phyloP scores from a whole-genome alignment of 2,888 invertebrate species.

The Agrotis segetum region DNA sequence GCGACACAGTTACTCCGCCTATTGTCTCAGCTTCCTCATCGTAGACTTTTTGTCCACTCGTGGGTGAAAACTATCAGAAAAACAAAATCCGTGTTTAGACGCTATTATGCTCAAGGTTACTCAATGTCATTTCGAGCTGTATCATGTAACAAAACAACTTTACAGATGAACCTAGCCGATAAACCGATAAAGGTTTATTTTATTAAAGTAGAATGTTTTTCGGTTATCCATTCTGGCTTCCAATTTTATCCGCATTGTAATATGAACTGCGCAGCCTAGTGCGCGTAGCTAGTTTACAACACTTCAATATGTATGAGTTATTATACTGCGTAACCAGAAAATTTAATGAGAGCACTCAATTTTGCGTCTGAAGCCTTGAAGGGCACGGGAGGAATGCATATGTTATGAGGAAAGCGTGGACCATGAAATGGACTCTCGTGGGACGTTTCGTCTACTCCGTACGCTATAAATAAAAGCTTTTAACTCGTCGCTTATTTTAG shows the following conservation, averaged over 20 bases:
- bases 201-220: background rate
- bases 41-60: conserved; percentile 80
- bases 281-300: background rate
- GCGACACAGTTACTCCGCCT: conserved; percentile 71
- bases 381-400: conserved; percentile 48
- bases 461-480: conserved; percentile 77
- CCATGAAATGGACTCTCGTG: conserved; percentile 61
- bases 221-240: background rate
- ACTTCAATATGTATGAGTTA: conserved; percentile 14
- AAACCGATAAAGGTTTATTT: too few species aligned
- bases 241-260: conserved; percentile 2
- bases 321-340: conserved; percentile 32
- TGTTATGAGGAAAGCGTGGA: conserved; percentile 55
- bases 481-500: conserved; percentile 73
- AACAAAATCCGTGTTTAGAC: conserved; percentile 64
- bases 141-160: conserved; percentile 2
- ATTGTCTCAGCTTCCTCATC: conserved; percentile 70
- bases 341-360: conserved; percentile 61
- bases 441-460: conserved; percentile 59
- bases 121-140: conserved; percentile 50
- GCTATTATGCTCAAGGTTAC: conserved; percentile 49
- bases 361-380: conserved; percentile 55
- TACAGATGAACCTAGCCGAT: conserved; percentile 3
- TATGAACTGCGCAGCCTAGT: background rate
- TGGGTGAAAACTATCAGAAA: conserved; percentile 81